Evolutionary conservation across 2,797 vertebrate genomes (phyloP).

Genomic region (Tinamus major): DNA sequence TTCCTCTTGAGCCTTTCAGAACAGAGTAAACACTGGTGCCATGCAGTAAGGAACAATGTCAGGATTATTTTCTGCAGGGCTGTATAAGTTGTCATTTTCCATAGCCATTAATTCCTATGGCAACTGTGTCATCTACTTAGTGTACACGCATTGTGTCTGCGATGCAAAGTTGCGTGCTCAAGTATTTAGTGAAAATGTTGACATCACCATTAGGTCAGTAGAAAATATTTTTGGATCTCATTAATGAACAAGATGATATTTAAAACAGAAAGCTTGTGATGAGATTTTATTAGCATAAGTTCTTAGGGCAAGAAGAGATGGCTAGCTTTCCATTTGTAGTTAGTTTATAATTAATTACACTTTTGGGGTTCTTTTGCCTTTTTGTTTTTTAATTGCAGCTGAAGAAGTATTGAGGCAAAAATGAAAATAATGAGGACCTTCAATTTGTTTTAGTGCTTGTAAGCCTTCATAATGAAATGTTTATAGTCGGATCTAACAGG

Average conservation of each 20-base stretch:
- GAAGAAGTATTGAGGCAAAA: not conserved
- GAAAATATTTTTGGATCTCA: not conserved
- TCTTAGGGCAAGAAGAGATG: not conserved
- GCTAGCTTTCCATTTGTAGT: not conserved
- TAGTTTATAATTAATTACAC: not conserved
- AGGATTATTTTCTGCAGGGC: not conserved
- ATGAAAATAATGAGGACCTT: not conserved
- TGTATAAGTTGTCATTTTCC: slow-evolving; percentile 57
- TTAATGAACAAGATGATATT: not conserved
- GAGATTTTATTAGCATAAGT: not conserved
- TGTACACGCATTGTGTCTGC: not conserved
- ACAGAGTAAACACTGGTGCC: slow-evolving; percentile 24
- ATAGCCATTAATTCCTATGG: slow-evolving; percentile 37
- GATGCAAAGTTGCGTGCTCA: not conserved
- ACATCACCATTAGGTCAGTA: not conserved
- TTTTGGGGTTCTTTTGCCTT: not conserved
- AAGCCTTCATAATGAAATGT: not conserved
- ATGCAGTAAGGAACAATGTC: slow-evolving; percentile 34
- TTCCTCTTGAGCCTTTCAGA: slow-evolving; percentile 44
- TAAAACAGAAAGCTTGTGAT: not conserved
- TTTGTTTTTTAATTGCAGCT: not conserved
- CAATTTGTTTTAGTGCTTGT: not conserved
- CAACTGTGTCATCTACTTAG: slow-evolving; percentile 36
- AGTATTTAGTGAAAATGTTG: not conserved
- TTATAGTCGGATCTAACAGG: not conserved